A percentile compares a stretch with the other conserved stretches of the same genome.
Evolutionary conservation across 2,888 invertebrate genomes (phyloP).

Genomic region (Watsonalla binaria): DNA sequence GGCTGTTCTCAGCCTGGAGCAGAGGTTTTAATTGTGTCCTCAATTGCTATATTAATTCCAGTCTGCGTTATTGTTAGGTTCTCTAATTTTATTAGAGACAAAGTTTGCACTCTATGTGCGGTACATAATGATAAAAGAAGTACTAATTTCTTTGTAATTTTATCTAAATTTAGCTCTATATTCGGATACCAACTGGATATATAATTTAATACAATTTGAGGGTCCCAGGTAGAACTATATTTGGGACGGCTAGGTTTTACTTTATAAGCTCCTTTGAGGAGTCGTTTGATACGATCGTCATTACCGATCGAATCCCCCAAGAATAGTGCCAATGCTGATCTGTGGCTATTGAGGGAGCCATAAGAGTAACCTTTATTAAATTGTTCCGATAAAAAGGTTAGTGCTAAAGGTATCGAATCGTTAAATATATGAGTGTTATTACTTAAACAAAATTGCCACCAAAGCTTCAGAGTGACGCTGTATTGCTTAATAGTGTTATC

Average conservation of each 20-base stretch:
- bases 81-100: conserved; percentile 13
- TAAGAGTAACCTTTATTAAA: conserved; percentile 20
- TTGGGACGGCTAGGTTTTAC: conserved; percentile 22
- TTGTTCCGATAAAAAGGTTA: conserved; percentile 16
- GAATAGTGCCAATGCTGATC: conserved; percentile 24
- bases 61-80: conserved; percentile 3
- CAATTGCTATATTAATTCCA: conserved; percentile 6
- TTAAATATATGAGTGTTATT: background rate
- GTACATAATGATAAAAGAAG: conserved; percentile 22
- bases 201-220: conserved; percentile 17
- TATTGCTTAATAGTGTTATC: conserved; percentile 11
- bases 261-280: too few species aligned
- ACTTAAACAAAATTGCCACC: conserved; percentile 8
- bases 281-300: too few species aligned
- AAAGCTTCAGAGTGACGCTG: conserved; percentile 8
- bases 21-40: conserved; percentile 14
- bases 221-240: conserved; percentile 25
- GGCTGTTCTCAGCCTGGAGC: conserved; percentile 1
- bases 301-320: conserved; percentile 19
- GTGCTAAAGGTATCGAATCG: background rate
- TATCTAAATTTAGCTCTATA: conserved; percentile 8
- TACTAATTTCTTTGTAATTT: conserved; percentile 19
- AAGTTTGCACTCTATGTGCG: conserved; percentile 12
- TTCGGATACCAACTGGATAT: conserved; percentile 19
- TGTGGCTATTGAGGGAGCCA: conserved; percentile 20